phyloP scores from a whole-genome alignment of 2,113 vertebrate genomes.

The Psilopsiagon aurifrons region DNA sequence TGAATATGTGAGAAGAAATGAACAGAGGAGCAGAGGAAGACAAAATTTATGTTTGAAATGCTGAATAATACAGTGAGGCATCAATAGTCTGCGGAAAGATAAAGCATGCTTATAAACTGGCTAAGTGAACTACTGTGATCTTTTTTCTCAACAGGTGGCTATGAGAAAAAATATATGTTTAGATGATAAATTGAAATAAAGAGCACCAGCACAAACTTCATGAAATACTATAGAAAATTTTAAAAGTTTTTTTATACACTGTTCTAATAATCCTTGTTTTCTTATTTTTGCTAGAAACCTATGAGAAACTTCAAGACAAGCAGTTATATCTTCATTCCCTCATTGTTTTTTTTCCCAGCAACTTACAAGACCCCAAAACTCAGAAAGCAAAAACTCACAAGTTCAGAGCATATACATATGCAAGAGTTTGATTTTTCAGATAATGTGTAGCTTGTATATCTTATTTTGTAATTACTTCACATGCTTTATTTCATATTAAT shows the following conservation, averaged over 20 bases:
- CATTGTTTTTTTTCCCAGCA: not conserved
- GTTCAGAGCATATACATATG: not conserved
- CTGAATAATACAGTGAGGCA: not conserved
- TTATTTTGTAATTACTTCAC: not conserved
- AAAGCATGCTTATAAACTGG: not conserved
- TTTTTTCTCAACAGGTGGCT: conserved; percentile 10
- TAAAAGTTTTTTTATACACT: not conserved
- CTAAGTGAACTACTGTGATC: conserved; percentile 21
- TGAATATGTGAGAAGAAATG: conserved; percentile 5
- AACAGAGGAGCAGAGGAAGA: conserved; percentile 9
- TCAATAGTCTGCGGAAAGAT: not conserved
- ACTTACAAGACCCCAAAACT: not conserved
- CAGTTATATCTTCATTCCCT: not conserved
- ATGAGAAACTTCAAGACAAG: not conserved
- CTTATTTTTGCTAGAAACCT: not conserved
- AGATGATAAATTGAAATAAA: conserved; percentile 31
- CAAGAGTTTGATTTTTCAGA: not conserved
- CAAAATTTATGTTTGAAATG: conserved; percentile 7
- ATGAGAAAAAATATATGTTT: not conserved
- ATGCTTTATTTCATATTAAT: conserved; percentile 10
- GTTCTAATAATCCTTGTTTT: not conserved
- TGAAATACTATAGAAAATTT: not conserved
- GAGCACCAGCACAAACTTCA: not conserved
- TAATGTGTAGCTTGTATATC: not conserved
- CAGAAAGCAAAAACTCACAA: not conserved